Evolutionary conservation across 2,113 vertebrate genomes (phyloP).

Genomic region (Columba janthina): DNA sequence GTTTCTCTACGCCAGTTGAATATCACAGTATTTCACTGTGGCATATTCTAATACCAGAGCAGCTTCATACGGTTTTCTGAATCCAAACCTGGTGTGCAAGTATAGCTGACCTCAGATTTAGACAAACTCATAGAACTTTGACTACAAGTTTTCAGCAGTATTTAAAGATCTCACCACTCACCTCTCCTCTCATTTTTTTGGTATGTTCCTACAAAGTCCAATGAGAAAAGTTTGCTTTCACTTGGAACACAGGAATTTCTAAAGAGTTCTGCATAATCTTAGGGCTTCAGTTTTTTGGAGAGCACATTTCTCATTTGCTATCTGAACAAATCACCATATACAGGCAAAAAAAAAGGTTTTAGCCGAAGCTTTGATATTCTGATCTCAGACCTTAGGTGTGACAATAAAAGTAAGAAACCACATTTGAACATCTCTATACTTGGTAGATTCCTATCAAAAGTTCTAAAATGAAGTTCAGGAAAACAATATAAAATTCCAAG

Average conservation of each 20-base stretch:
- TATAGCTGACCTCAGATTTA: not conserved
- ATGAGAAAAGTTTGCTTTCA: not conserved
- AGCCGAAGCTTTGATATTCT: not conserved
- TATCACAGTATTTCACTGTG: not conserved
- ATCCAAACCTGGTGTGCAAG: not conserved
- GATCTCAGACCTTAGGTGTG: not conserved
- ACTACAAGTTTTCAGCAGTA: not conserved
- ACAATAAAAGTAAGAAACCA: not conserved
- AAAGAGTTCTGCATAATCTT: not conserved
- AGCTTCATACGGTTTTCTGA: not conserved
- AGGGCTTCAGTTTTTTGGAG: not conserved
- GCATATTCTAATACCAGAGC: not conserved
- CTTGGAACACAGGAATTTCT: not conserved
- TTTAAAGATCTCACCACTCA: not conserved
- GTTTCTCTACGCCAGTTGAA: not conserved
- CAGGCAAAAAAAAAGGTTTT: not conserved
- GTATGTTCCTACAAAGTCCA: not conserved
- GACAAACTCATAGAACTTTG: not conserved
- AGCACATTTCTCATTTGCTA: not conserved
- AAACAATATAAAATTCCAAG: not conserved
- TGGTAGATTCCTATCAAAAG: not conserved
- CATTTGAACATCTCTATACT: not conserved
- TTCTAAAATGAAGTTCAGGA: not conserved
- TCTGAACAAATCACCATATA: not conserved
- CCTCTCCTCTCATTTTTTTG: not conserved